Evolutionary conservation across 2,113 vertebrate genomes (phyloP).

Genomic region (Coptodon bakossiorum): DNA sequence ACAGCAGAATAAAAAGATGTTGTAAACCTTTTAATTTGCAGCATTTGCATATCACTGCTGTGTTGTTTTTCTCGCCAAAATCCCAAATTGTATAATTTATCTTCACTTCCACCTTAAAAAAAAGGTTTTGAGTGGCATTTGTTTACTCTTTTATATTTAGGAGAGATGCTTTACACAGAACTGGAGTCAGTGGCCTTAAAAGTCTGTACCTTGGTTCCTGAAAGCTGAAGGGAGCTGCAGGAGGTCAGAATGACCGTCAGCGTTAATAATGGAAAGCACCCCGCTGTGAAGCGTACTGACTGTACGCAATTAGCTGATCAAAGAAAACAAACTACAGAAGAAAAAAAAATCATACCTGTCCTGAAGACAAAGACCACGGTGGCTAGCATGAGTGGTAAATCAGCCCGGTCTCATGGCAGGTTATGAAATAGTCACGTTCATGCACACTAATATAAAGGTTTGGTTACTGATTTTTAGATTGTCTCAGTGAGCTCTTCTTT

Average conservation of each 20-base stretch:
- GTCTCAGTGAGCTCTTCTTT: background rate
- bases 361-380: background rate
- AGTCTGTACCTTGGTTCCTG: background rate
- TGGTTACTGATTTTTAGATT: background rate
- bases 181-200: background rate
- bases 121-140: accelerated
- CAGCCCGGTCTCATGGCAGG: background rate
- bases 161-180: accelerated
- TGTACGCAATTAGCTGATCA: background rate
- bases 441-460: background rate
- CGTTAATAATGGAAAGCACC: background rate
- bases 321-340: background rate
- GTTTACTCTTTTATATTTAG: background rate
- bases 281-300: background rate
- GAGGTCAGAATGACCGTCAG: background rate
- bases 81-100: background rate
- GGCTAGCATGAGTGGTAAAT: background rate
- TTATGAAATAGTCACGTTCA: background rate
- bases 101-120: background rate
- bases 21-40: background rate
- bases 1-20: background rate
- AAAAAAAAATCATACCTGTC: background rate
- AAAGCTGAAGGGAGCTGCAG: background rate
- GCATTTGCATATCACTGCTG: background rate
- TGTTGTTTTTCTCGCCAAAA: background rate